Evolutionary conservation across 2,113 vertebrate genomes (phyloP), one percentile per base, ranked within the genome.

Genomic region (Rutilus rutilus): DNA sequence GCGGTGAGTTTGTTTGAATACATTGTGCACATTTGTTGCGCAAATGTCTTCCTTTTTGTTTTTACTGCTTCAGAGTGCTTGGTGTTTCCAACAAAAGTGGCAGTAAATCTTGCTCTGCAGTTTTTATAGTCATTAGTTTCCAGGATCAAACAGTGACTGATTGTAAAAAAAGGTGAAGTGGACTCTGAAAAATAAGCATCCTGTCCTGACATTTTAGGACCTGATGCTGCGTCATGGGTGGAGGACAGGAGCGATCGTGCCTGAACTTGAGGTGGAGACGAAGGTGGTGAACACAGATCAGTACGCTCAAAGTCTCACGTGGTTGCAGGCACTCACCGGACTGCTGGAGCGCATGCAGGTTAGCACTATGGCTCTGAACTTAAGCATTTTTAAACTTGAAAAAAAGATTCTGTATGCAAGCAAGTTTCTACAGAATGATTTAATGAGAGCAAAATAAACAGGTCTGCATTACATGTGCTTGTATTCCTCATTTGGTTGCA

Each of bases 291-390:
- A 96, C 91, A 95, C 96, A 0, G 87, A 94, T 23, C 94, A 94
- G 52, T 97, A 96, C 21, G 92, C 95, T 0, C 91, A 94, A 89
- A 95, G 91, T 67, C 95, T 96, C 86, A 96, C 96, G n/a, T 96
- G 96, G 96, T 92, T 96, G 14, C 96, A 97, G 90, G 96, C 96
- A 6, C 93, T 97, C 33, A 96, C 96, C 1, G 96, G 96, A 6
- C 91, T 97, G 42, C 86, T 97, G 92, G 96, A 97, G 64, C 95
- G 94, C 5, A 93, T 96, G 74, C 96, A 97, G 96, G 96, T 97
- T 87, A 5, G 17, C 30, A 10, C 3, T 78, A 7, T 4, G 47
- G 0, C 65, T 64, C 65, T 67, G 15, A 67, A 75, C 9, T 45
- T 15, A 3, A 75, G n/a, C 10, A 47, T 27, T 3, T 57, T 21